phyloP scores from a whole-genome alignment of 2,797 vertebrate species.

The Clarias pachynema region DNA sequence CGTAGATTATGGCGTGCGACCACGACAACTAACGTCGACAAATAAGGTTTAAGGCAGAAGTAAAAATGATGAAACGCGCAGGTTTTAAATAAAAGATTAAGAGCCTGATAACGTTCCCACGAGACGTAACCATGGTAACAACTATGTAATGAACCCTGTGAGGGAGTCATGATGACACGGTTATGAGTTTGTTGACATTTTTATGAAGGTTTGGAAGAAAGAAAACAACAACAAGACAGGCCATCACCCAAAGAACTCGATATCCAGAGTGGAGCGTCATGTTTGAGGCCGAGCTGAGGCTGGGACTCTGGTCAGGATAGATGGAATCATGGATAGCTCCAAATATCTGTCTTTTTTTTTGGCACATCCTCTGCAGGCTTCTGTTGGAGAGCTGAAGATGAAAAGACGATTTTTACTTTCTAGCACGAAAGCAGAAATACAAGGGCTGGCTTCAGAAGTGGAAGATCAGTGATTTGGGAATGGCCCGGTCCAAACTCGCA shows the following conservation, averaged over 20 bases:
- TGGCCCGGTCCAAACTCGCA: background rate
- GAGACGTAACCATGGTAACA: constrained; percentile 5
- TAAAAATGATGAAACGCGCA: too few relatives aligned
- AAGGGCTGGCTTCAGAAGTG: background rate
- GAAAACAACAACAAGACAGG: background rate
- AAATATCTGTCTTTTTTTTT: background rate
- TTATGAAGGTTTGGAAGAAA: background rate
- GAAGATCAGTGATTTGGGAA: background rate
- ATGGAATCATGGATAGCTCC: background rate
- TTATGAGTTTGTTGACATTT: background rate
- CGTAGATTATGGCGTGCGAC: background rate
- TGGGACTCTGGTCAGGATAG: too few relatives aligned
- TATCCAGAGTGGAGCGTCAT: background rate
- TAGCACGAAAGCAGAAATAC: background rate
- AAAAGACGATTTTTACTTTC: background rate
- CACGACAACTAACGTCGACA: background rate
- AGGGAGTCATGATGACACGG: background rate
- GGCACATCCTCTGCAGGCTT: background rate
- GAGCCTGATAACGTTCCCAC: background rate
- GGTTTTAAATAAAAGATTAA: background rate
- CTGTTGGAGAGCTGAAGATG: background rate
- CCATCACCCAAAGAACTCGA: background rate
- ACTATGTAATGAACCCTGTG: background rate
- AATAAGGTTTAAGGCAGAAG: background rate
- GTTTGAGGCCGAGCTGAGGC: background rate